Evolutionary conservation across 30 jellyfish, hydroid and myxozoan genomes (phyloP).

Genomic region (Cassiopea andromeda): DNA sequence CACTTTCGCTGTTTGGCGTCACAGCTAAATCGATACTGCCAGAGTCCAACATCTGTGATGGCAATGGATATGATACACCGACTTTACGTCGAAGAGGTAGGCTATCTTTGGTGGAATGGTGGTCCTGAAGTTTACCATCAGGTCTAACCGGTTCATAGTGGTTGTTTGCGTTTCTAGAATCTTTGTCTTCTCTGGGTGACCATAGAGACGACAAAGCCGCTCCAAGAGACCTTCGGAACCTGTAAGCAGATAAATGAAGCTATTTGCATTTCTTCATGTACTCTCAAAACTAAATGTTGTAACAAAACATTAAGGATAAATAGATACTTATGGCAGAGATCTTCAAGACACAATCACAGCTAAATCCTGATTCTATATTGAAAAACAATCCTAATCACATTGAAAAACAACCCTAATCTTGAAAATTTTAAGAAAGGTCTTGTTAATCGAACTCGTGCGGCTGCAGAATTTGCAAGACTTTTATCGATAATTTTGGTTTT

Average conservation of each 20-base stretch:
- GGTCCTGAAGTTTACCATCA: constrained; percentile 2
- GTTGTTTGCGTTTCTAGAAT: constrained; percentile 14
- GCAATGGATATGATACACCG: constrained; percentile 65
- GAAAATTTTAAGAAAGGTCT: too few species aligned
- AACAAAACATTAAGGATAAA: too few species aligned
- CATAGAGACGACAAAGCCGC: constrained; percentile 91
- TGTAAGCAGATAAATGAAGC: background rate
- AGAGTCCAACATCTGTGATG: constrained; percentile 2
- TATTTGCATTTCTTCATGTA: too few species aligned
- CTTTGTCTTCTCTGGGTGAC: constrained; percentile 84
- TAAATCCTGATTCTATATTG: too few species aligned
- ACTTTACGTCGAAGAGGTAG: constrained; percentile 49
- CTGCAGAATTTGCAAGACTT: too few species aligned
- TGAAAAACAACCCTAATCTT: too few species aligned
- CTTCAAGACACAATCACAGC: too few species aligned
- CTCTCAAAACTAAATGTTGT: too few species aligned
- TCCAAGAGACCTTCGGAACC: constrained; percentile 93
- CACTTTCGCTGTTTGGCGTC: constrained; percentile 29
- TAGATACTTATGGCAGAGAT: too few species aligned
- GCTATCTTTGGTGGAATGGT: constrained; percentile 10
- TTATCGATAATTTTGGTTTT: too few species aligned
- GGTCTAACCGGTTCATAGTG: background rate
- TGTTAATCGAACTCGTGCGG: too few species aligned
- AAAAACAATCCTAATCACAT: too few species aligned
- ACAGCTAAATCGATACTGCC: constrained; percentile 7